These are phyloP conservation scores for Ctenosaura bakeri DNA, from an alignment of 2,797 vertebrate species.

Conservation along the genomic window DNA sequence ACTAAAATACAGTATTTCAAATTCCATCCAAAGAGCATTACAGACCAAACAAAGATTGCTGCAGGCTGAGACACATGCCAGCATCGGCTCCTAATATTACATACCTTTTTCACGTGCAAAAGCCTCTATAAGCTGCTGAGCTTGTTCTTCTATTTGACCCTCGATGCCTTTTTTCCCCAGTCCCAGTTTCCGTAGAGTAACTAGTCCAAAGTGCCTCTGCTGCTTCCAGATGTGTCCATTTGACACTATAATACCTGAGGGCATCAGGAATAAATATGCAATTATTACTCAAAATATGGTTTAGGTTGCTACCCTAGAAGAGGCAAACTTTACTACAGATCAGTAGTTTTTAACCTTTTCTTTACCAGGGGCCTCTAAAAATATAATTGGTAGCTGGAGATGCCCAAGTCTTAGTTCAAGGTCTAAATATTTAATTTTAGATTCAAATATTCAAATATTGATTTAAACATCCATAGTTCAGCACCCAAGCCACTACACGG, in stretches of 20 bases:
- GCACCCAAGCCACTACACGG: no score
- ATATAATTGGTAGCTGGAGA: no score
- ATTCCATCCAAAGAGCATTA: neutral
- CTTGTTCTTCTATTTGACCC: neutral
- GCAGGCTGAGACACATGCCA: neutral
- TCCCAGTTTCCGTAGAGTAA: slow-evolving; percentile 1
- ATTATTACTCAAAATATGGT: neutral
- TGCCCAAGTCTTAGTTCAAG: no score
- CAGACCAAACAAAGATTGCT: neutral
- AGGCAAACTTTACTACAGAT: no score
- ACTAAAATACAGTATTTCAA: neutral
- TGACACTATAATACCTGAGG: slow-evolving; percentile 7
- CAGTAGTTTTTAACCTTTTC: no score
- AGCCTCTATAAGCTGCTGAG: neutral
- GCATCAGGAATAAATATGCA: neutral
- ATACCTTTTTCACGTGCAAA: slow-evolving; percentile 12
- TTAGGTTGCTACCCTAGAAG: no score
- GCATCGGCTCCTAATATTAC: neutral
- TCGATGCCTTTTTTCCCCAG: slow-evolving; percentile 30
- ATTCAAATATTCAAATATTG: no score
- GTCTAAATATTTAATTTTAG: no score
- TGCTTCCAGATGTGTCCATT: slow-evolving; percentile 29
- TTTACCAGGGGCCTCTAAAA: no score
- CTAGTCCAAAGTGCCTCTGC: neutral
- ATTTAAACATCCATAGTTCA: no score